Conservation (phyloP, 30 jellyfish, hydroid and myxozoan genomes). For the Sanderia malayensis region DNA sequence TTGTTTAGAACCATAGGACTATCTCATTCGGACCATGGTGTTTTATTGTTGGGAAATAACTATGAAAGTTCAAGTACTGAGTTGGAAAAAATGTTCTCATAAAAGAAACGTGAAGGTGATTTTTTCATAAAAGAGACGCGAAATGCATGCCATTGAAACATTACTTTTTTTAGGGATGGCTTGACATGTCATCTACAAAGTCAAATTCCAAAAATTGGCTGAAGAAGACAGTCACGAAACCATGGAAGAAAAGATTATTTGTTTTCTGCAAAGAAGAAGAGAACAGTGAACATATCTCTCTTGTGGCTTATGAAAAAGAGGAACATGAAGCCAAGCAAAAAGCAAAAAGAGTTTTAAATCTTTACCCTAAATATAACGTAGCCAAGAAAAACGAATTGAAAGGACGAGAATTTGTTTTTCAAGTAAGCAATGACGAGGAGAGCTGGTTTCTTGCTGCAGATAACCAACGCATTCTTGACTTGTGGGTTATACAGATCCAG, state of each 20-base stretch:
- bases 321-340: constrained; percentile 45
- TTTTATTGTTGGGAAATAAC: too few relatives aligned
- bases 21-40: too few relatives aligned
- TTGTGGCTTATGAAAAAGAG: constrained; percentile 70
- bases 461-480: constrained; percentile 57
- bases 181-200: constrained; percentile 54
- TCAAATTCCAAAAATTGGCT: constrained; percentile 54
- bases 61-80: too few relatives aligned
- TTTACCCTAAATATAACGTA: constrained; percentile 70
- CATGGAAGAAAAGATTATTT: constrained; percentile 73
- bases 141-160: too few relatives aligned
- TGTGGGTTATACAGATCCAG: constrained; percentile 88
- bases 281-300: constrained; percentile 35
- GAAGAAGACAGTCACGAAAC: constrained; percentile 53
- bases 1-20: too few relatives aligned
- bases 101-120: too few relatives aligned
- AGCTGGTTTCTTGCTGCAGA: constrained; percentile 73
- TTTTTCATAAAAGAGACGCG: too few relatives aligned
- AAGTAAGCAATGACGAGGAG: constrained; percentile 77
- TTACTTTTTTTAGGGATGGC: constrained; percentile 86
- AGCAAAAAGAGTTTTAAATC: constrained; percentile 45
- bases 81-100: too few relatives aligned
- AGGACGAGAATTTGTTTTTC: constrained; percentile 65
- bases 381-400: constrained; percentile 60
- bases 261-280: constrained; percentile 51